Conservation (phyloP, 1,140 invertebrate genomes). For the Drosophila mauritiana region DNA sequence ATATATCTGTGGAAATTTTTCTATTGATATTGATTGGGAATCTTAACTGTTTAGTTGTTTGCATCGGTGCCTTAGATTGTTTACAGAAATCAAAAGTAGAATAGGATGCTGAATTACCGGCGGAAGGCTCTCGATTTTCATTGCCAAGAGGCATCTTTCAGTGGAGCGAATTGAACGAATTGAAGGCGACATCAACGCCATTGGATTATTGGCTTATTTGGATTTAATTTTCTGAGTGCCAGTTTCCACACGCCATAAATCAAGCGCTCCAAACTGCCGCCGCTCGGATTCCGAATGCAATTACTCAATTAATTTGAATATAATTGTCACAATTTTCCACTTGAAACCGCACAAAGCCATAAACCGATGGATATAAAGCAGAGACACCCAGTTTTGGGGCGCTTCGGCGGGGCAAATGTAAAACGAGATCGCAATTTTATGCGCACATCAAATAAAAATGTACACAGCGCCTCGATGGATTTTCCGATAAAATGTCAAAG, state of each 20-base stretch:
- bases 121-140: conserved; percentile 38
- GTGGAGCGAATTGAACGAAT: conserved; percentile 13
- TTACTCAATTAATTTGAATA: conserved; percentile 84
- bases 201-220: conserved; percentile 45
- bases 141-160: conserved; percentile 20
- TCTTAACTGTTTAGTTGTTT: too few relatives aligned
- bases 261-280: conserved; percentile 62
- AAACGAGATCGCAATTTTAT: conserved; percentile 71
- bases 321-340: conserved; percentile 83
- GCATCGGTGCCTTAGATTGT: conserved; percentile 7
- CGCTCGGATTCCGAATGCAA: conserved; percentile 62
- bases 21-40: too few relatives aligned
- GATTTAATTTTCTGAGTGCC: conserved; percentile 39
- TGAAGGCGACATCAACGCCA: conserved; percentile 27
- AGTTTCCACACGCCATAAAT: conserved; percentile 76
- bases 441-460: conserved; percentile 75
- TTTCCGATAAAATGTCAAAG: conserved; percentile 80
- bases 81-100: conserved; percentile 28
- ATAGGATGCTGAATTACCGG: conserved; percentile 12
- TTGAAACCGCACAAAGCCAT: conserved; percentile 61
- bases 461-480: conserved; percentile 49
- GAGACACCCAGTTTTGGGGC: conserved; percentile 45
- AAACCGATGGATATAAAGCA: conserved; percentile 65
- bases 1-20: too few relatives aligned
- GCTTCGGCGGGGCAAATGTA: conserved; percentile 30